A percentile compares a stretch with the other conserved stretches of the same genome.
Evolutionary conservation across 2,888 invertebrate species (phyloP).

Genomic region (Acrobasis suavella): DNA sequence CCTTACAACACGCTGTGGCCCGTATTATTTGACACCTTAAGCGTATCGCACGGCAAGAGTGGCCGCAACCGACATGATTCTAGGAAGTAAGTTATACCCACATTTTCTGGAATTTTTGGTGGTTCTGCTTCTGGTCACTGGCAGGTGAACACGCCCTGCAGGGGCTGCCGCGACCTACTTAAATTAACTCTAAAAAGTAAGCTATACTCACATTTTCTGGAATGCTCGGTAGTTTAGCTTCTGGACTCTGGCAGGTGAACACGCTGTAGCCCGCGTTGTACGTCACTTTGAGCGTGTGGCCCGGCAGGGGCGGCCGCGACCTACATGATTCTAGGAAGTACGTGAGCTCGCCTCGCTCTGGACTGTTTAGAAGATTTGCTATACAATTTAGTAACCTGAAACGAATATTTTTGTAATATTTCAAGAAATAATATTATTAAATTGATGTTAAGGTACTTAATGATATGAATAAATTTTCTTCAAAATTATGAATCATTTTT

Average conservation of each 20-base stretch:
- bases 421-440: background rate
- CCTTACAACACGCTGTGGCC: no score
- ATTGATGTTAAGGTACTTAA: background rate
- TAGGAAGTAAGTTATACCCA: no score
- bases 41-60: no score
- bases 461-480: no score
- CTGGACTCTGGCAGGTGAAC: conserved; percentile 87
- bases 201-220: conserved; percentile 93
- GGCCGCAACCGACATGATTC: no score
- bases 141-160: conserved; percentile 74
- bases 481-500: no score
- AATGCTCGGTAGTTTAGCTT: conserved; percentile 94
- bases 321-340: conserved; percentile 70
- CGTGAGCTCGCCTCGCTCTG: conserved; percentile 58
- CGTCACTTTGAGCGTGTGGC: conserved; percentile 66
- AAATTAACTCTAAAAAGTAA: conserved; percentile 68
- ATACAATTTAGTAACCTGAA: conserved; percentile 90
- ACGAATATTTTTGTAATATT: conserved; percentile 3
- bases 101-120: conserved; percentile 98
- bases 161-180: conserved; percentile 66
- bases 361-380: conserved; percentile 86
- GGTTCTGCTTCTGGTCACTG: conserved; percentile 92
- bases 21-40: no score
- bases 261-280: conserved; percentile 69
- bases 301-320: conserved; percentile 66